phyloP scores from a whole-genome alignment of 2,888 invertebrate species.

The Belgica antarctica region DNA sequence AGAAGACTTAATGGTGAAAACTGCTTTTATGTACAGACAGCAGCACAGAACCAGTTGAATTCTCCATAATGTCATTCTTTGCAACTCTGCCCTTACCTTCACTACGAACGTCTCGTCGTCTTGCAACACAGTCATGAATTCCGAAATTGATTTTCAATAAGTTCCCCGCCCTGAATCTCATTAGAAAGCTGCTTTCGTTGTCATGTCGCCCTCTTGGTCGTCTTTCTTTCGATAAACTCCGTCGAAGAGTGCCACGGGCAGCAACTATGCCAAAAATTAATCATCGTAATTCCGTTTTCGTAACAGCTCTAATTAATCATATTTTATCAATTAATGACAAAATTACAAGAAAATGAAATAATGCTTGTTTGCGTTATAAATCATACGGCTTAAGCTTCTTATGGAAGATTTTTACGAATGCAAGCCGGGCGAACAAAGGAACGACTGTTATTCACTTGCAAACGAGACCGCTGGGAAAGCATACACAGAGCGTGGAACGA shows the following conservation, averaged over 20 bases:
- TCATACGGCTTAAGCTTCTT: conserved; percentile 32
- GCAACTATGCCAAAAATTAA: conserved; percentile 43
- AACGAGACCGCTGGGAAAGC: too few species aligned
- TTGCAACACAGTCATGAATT: too few species aligned
- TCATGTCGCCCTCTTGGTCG: not conserved
- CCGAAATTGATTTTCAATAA: not conserved
- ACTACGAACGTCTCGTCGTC: too few species aligned
- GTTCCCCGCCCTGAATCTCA: not conserved
- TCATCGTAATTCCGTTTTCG: conserved; percentile 41
- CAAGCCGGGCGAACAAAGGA: not conserved
- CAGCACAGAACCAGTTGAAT: conserved; percentile 13
- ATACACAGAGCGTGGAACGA: too few species aligned
- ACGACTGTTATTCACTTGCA: not conserved
- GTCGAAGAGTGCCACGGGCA: not conserved
- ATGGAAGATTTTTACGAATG: not conserved
- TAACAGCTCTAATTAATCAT: conserved; percentile 41
- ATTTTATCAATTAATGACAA: conserved; percentile 44
- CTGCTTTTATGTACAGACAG: not conserved
- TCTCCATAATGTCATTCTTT: not conserved
- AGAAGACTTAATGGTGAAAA: not conserved
- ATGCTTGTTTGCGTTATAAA: conserved; percentile 31
- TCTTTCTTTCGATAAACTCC: not conserved
- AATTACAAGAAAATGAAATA: conserved; percentile 37
- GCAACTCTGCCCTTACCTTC: conserved; percentile 4
- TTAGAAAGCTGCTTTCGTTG: not conserved